phyloP scores from a whole-genome alignment of 2,888 invertebrate species.

The Clepsis dumicolana region DNA sequence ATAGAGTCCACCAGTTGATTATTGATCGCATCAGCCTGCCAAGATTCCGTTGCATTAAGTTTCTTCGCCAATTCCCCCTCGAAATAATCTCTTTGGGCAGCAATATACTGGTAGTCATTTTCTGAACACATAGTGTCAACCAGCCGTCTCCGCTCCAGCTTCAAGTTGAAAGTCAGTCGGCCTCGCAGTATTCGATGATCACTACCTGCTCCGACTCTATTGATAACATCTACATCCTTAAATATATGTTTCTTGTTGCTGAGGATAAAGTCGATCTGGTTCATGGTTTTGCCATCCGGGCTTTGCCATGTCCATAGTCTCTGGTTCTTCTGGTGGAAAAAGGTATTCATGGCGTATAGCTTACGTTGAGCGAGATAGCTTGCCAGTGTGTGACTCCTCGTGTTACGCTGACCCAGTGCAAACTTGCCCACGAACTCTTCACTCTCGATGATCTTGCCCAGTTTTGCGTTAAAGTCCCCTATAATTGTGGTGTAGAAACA shows the following conservation, averaged over 20 bases:
- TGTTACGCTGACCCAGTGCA: not conserved
- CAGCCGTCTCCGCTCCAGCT: too few relatives aligned
- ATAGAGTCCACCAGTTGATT: not conserved
- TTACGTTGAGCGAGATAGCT: not conserved
- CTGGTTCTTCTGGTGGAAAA: not conserved
- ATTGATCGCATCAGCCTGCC: not conserved
- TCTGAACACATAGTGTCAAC: not conserved
- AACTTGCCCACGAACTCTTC: not conserved
- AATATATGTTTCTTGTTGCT: not conserved
- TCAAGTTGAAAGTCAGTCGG: too few relatives aligned
- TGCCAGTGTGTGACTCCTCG: not conserved
- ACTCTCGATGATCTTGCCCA: not conserved
- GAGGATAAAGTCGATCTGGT: not conserved
- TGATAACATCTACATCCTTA: not conserved
- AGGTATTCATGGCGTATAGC: slow-evolving; percentile 5
- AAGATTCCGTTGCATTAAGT: not conserved
- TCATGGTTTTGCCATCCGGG: not conserved
- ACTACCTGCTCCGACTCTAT: too few relatives aligned
- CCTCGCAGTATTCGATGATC: too few relatives aligned
- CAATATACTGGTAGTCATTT: not conserved
- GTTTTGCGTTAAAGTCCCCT: too few relatives aligned
- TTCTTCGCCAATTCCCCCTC: not conserved
- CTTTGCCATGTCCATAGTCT: slow-evolving; percentile 1
- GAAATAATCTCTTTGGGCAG: not conserved
- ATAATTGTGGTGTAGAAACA: not conserved